Conservation (phyloP, 2,797 vertebrate species). For the Euphonia xanthogaster region DNA sequence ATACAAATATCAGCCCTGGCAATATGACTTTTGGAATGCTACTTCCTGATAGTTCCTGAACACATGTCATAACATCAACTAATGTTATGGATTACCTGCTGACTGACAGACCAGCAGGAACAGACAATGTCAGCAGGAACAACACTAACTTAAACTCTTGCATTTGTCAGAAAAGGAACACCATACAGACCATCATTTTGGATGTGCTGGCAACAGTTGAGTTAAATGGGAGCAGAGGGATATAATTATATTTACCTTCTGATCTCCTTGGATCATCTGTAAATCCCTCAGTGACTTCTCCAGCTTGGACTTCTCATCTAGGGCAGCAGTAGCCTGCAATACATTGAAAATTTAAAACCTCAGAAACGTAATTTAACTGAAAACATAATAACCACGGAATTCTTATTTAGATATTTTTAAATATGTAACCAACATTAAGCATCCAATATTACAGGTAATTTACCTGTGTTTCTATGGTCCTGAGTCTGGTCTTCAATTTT, state of each 20-base stretch:
- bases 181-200: neutral
- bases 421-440: neutral
- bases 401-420: neutral
- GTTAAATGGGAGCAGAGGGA: fast-evolving
- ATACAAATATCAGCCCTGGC: neutral
- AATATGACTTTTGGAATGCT: neutral
- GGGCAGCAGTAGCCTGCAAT: constrained; percentile 83
- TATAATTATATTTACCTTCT: constrained; percentile 79
- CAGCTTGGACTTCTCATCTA: constrained; percentile 87
- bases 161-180: neutral
- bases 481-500: constrained; percentile 87
- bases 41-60: neutral
- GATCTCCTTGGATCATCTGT: constrained; percentile 82
- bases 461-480: constrained; percentile 91
- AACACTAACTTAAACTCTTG: neutral
- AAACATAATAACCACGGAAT: neutral
- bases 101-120: neutral
- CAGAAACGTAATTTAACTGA: neutral
- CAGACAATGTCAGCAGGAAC: neutral
- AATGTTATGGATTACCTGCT: neutral
- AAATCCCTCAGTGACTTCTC: constrained; percentile 86
- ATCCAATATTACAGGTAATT: neutral
- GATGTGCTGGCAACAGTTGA: neutral
- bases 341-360: neutral
- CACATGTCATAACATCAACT: neutral